Evolutionary conservation across 2,888 invertebrate species (phyloP), one percentile per base, ranked within the genome.

Genomic region (Myopa testacea): DNA sequence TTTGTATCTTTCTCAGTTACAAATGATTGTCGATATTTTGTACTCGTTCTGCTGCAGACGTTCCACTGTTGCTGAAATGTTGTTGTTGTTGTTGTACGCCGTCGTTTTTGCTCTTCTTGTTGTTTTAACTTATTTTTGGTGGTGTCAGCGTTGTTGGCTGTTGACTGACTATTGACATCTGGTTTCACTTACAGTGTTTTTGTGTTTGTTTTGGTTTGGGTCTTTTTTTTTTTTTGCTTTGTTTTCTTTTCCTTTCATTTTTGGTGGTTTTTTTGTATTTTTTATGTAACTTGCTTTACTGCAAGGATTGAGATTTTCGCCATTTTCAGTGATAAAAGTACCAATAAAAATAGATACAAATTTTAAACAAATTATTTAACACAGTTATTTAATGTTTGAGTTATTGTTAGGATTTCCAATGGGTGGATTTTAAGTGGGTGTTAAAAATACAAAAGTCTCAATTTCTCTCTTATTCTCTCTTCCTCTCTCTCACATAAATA

Each of bases 21-120:
- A 55, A 55, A 55, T 55, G 55, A 55, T 55, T 55, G 55, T n/a
- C n/a, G 10, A 55, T 55, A 55, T 55, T 55, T 55, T 55, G 55
- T n/a, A 16, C 50, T 50, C 50, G 10, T 50, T 50, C 50, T 50
- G 50, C 50, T 50, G 50, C 14, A 10, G 14, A 50, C 8, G 0
- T 50, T 50, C 50, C 50, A 50, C n/a, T 55, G 55, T 55, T 55
- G 55, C 55, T 55, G 55, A 14, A 55, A 10, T 55, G 45, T 1
- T 10, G 10, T 45, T 10, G 45, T 6, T 8, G 12, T 34, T 62
- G 26, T 19, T 10, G 62, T 62, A 4, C n/a, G 6, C 4, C 4
- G 62, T 26, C 7, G 19, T n/a, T 34, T 19, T n/a, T n/a, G 62
- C 7, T 38, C 3, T 14, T 38, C 3, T 65, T 12, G 10, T 37